Percentiles rank a stretch among this genome's conserved stretches.
These are phyloP conservation scores for Umimayanthus chanpuru DNA, from an alignment of 92 coral and sea anemone genomes.

Conservation along the genomic window DNA sequence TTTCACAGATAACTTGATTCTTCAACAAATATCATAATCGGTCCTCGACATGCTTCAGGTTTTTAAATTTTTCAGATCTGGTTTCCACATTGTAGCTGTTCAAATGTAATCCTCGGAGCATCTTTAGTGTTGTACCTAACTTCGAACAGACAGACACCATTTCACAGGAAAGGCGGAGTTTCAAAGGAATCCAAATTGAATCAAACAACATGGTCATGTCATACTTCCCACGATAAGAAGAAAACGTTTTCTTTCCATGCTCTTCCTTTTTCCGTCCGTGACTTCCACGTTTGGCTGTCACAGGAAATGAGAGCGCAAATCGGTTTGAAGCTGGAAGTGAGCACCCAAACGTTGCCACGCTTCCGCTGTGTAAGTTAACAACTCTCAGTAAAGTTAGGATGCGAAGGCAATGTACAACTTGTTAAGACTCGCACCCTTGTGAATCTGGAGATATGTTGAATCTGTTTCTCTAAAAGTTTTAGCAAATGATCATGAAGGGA, in stretches of 20 bases:
- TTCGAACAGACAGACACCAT: neutral
- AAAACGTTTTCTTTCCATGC: neutral
- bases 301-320: conserved; percentile 20
- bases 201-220: neutral
- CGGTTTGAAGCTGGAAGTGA: neutral
- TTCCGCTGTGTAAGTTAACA: neutral
- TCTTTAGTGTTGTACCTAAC: neutral
- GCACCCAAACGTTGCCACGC: neutral
- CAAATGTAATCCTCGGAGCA: no score
- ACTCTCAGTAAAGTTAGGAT: neutral
- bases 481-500: no score
- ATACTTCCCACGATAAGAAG: conserved; percentile 36
- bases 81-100: neutral
- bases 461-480: no score
- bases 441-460: neutral
- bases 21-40: no score
- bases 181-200: neutral
- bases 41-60: no score
- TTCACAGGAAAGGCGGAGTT: conserved; percentile 37
- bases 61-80: neutral
- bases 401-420: neutral
- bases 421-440: neutral
- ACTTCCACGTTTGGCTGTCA: conserved; percentile 9
- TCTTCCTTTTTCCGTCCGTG: conserved; percentile 27
- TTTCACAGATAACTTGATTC: neutral